Evolutionary conservation across 2,888 invertebrate genomes (phyloP), one percentile per base, ranked within the genome.

Genomic region (Choristoneura rosaceana): DNA sequence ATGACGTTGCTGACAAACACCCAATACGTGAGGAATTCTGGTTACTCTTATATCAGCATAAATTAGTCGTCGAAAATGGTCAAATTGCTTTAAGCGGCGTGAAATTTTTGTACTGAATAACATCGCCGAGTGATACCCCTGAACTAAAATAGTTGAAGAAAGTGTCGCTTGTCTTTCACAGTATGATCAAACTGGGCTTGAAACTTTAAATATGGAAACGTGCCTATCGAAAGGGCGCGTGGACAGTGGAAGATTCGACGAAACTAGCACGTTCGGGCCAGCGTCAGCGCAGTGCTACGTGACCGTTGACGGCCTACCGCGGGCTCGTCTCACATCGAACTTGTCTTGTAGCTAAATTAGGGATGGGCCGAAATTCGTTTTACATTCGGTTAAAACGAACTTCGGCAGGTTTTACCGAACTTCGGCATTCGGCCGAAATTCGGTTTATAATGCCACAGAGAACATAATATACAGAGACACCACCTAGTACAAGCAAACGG

Each of bases 201-300:
- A 67, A 55, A 10, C 17, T 62, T 43, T 47, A 47, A 34, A 38
- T 58, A 45, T 41, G 14, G 52, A 64, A 61, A 81, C 81, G 81
- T 81, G 81, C 78, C 74, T 58, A 45, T 33, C 55, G 76, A 74
- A 75, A 78, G 74, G 73, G 70, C 70, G 55, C 62, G 71, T 70
- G 74, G 69, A 55, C 69, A 61, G 66, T 67, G 33, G 65, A 76
- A 75, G 76, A 76, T 66, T 67, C 41, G 64, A 77, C 75, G 76
- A 76, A 68, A 73, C 67, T 63, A 76, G 74, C 81, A 81, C 80
- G 80, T 78, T 74, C 74, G 58, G 71, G 69, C 78, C 78, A 76
- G 76, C 77, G 71, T 52, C 55, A 75, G 64, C 33, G 63, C 76
- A 75, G 69, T 67, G 69, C 75, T 70, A 78, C 87, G 84, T 87